phyloP scores from a whole-genome alignment of 2,797 vertebrate genomes.

The Betta splendens region DNA sequence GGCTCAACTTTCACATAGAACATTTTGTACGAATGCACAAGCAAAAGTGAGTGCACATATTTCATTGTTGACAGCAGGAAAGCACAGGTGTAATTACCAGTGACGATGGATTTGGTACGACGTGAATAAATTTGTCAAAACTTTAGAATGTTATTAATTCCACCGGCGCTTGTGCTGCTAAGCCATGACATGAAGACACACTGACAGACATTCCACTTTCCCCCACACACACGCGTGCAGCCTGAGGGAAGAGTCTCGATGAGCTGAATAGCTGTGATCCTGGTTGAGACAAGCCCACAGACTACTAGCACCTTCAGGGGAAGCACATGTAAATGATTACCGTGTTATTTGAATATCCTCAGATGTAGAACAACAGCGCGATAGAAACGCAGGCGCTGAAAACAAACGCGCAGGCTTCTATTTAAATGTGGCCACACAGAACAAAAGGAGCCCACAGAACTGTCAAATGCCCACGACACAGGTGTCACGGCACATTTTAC shows the following conservation, averaged over 20 bases:
- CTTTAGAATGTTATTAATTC: slow-evolving; percentile 16
- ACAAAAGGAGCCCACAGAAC: slow-evolving; percentile 27
- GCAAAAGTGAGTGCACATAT: not conserved
- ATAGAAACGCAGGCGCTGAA: slow-evolving; percentile 15
- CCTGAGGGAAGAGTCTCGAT: slow-evolving; percentile 16
- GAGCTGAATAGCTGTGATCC: slow-evolving; percentile 16
- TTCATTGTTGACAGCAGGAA: not conserved
- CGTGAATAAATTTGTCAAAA: slow-evolving; percentile 1
- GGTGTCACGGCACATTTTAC: slow-evolving; percentile 19
- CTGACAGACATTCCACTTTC: slow-evolving; percentile 4
- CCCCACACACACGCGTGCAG: slow-evolving; percentile 3
- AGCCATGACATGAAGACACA: slow-evolving; percentile 10
- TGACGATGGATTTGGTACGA: not conserved
- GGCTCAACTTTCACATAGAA: not conserved
- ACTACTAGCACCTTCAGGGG: slow-evolving; percentile 19
- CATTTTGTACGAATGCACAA: not conserved
- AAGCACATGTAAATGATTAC: slow-evolving; percentile 26
- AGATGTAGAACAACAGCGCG: slow-evolving; percentile 10
- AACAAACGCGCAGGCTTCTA: slow-evolving; percentile 18
- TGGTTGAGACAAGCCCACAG: slow-evolving; percentile 57
- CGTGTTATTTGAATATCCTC: slow-evolving; percentile 28
- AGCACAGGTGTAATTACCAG: not conserved
- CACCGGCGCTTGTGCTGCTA: not conserved
- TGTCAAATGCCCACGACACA: slow-evolving; percentile 13
- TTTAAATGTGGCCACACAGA: slow-evolving; percentile 27